Conservation (phyloP, 2,113 vertebrate species). For the Chiloscyllium plagiosum region DNA sequence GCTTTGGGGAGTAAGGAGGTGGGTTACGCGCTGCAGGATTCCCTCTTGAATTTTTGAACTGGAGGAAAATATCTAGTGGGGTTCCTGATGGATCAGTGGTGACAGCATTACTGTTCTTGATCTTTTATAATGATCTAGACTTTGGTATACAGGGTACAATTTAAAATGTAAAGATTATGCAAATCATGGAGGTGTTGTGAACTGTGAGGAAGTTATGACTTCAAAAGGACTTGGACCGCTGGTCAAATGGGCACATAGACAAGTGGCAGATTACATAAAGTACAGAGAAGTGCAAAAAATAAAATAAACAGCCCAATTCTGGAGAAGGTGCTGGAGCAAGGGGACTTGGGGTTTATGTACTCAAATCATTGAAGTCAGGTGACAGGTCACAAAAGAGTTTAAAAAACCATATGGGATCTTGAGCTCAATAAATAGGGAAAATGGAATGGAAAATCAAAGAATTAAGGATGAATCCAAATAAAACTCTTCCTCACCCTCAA, state of each 20-base stretch:
- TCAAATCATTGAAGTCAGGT: no score
- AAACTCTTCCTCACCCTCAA: neutral
- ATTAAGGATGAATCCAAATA: neutral
- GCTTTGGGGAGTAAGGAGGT: no score
- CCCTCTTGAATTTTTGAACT: neutral
- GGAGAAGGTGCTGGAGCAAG: neutral
- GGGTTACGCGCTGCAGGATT: no score
- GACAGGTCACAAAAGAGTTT: neutral
- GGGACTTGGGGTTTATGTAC: no score
- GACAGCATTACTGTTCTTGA: neutral
- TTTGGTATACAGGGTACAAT: neutral
- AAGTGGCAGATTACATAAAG: neutral
- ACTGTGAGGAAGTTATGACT: neutral
- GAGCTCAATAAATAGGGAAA: neutral
- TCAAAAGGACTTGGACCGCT: neutral
- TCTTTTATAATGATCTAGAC: neutral
- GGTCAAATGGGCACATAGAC: neutral
- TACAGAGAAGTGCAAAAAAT: neutral
- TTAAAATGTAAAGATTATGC: neutral
- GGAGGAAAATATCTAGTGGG: neutral
- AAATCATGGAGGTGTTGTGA: neutral
- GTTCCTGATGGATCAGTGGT: neutral
- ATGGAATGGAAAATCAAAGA: neutral
- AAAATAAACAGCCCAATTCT: neutral
- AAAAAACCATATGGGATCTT: neutral